Percentiles rank a stretch among this genome's conserved stretches.
phyloP scores from a whole-genome alignment of 2,888 invertebrate species.

The Cosmorhoe ocellata region DNA sequence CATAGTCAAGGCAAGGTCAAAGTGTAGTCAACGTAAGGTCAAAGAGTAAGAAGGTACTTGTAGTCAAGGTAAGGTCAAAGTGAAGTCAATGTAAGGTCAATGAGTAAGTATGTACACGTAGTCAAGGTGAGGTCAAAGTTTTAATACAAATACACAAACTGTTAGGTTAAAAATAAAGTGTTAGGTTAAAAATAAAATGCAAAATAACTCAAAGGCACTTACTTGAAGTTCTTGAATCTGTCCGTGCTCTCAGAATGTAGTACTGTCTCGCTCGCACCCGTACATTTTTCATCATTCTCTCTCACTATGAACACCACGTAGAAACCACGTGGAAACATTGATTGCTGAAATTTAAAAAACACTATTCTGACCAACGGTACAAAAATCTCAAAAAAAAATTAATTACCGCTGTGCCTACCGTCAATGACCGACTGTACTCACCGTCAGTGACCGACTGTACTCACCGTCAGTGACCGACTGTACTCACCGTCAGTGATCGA shows the following conservation, averaged over 20 bases:
- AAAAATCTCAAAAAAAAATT: too few relatives aligned
- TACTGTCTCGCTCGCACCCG: conserved; percentile 32
- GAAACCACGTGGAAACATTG: conserved; percentile 40
- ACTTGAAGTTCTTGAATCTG: conserved; percentile 30
- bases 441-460: conserved; percentile 30
- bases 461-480: conserved; percentile 88
- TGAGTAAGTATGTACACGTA: background rate
- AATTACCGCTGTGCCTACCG: too few relatives aligned
- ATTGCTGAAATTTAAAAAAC: conserved; percentile 30
- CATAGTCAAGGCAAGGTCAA: background rate
- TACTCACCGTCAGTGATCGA: too few relatives aligned
- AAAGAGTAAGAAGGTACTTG: background rate
- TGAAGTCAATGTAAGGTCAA: background rate
- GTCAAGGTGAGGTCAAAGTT: background rate
- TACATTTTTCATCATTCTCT: conserved; percentile 38
- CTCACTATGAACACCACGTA: conserved; percentile 43
- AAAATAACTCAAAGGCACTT: background rate
- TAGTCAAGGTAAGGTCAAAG: background rate
- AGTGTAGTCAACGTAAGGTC: background rate
- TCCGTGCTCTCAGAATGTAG: background rate
- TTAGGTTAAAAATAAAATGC: too few relatives aligned
- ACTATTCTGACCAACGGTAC: too few relatives aligned
- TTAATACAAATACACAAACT: too few relatives aligned
- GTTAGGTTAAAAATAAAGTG: too few relatives aligned
- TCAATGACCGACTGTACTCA: too few relatives aligned